These are phyloP conservation scores for Urocolius indicus DNA, from an alignment of 2,113 vertebrate genomes.

Conservation along the genomic window DNA sequence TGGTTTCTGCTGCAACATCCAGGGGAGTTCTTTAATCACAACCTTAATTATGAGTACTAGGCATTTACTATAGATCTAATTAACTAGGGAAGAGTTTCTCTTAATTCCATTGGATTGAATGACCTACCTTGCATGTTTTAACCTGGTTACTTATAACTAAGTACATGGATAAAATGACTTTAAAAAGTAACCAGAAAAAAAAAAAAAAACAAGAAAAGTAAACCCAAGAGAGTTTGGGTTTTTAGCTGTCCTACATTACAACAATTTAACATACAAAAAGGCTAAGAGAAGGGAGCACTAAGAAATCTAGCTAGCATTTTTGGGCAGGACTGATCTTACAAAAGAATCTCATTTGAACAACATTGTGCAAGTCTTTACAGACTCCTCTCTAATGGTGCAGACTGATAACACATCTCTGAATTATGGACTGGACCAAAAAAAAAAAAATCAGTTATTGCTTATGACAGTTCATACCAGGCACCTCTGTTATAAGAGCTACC, in stretches of 20 bases:
- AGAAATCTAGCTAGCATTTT: background rate
- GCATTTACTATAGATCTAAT: background rate
- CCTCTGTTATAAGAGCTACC: background rate
- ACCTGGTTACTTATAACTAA: conserved; percentile 14
- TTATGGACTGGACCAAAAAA: background rate
- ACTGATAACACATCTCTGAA: background rate
- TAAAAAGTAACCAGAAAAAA: background rate
- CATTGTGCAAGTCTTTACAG: background rate
- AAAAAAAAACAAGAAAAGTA: background rate
- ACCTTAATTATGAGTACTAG: background rate
- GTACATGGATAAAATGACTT: background rate
- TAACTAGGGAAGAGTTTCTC: background rate
- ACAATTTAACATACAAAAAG: background rate
- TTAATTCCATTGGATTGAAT: background rate
- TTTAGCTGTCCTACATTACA: background rate
- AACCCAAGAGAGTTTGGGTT: background rate
- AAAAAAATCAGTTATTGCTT: background rate
- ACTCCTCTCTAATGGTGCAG: background rate
- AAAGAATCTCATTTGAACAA: background rate
- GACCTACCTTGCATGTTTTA: background rate
- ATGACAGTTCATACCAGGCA: background rate
- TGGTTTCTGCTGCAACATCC: background rate
- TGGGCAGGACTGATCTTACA: background rate
- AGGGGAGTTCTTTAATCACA: background rate
- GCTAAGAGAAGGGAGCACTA: background rate